Base-by-base conservation (phyloP, 2,888 invertebrate genomes). In the Melinaea menophilus region DNA sequence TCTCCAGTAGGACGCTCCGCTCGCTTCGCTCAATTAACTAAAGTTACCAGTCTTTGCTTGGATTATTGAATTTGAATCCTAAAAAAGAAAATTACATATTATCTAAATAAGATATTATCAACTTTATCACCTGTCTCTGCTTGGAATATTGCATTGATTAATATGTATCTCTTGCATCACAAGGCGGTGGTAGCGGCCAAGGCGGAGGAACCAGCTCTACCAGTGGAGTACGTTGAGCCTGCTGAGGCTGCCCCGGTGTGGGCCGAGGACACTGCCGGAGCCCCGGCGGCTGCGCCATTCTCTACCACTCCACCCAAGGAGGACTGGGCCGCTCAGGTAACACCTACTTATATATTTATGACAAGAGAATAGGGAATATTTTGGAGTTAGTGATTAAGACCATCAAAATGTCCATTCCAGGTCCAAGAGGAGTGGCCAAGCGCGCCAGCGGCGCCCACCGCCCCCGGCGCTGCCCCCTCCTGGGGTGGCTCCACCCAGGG, bases 401-500 rank as follows among this genome's bases (percentile, higher is more conserved):
- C 9, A 41, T 41, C 22, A 41, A 5, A 37, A 37, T 41, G 41
- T 51, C 7, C n/a, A 46, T 46, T 46, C 34, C 76, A 92, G 88
- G 92, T 91, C 0, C 92, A 92, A 80, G 92, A 92, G 67, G 93
- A 93, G 76, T 93, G 93, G 92, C 84, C 90, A 5, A 75, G 78
- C 5, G 64, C 51, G 31, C 51, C 83, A 0, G 79, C 92, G 0
- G 83, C 92, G 0, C 72, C 81, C 73, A 72, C 76, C 31, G 78
- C 89, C 0, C 78, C 92, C 47, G 83, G 92, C 1, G 77, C 88
- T 2, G 74, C 91, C 3, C 91, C 92, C 5, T 92, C 92, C 56
- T 94, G 94, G 94, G 93, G 93, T 69, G 92, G 92, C 67, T 85
- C 92, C 54, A 84, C 90, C 46, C 88, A 89, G 69, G 92, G 92